Evolutionary conservation across 2,888 invertebrate genomes (phyloP), one percentile per base, ranked within the genome.

Genomic region (Ptilodon capucinus): DNA sequence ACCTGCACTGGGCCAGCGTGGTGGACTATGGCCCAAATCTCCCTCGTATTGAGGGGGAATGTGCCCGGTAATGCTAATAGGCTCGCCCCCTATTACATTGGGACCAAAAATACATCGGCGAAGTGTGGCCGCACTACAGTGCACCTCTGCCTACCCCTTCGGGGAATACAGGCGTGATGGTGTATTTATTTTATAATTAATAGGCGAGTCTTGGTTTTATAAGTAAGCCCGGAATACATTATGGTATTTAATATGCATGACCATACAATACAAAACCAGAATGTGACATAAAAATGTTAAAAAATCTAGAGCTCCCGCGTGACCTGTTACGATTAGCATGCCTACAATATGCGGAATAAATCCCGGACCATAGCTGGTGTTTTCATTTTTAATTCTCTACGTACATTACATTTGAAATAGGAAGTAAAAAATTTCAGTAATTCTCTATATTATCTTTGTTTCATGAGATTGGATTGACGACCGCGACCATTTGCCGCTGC

Each of bases 131-230:
- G n/a, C n/a, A n/a, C n/a, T n/a, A n/a, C n/a, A n/a, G n/a, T n/a
- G n/a, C n/a, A n/a, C n/a, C n/a, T n/a, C n/a, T n/a, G n/a, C n/a
- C n/a, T n/a, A n/a, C n/a, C n/a, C n/a, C n/a, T n/a, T n/a, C n/a
- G n/a, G n/a, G n/a, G n/a, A n/a, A n/a, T n/a, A n/a, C n/a, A n/a
- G n/a, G n/a, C n/a, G n/a, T n/a, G n/a, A n/a, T n/a, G n/a, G n/a
- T n/a, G n/a, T n/a, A n/a, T n/a, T 25, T 25, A 25, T 9, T 25
- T 7, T 25, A 25, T 46, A 40, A 40, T 40, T 32, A 23, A 48
- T 47, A 35, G 25, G 39, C 9, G 4, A 42, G 48, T 17, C 17
- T 0, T 35, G 18, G 17, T 35, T 35, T 17, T 11, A 11, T 11
- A 35, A 35, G 17, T 2, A 35, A 35, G 3, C 35, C 17, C 9